Percentiles rank a stretch among this genome's conserved stretches.
These are phyloP conservation scores for Macrosoma leucophasiata DNA, from an alignment of 2,888 invertebrate species.

Conservation along the genomic window DNA sequence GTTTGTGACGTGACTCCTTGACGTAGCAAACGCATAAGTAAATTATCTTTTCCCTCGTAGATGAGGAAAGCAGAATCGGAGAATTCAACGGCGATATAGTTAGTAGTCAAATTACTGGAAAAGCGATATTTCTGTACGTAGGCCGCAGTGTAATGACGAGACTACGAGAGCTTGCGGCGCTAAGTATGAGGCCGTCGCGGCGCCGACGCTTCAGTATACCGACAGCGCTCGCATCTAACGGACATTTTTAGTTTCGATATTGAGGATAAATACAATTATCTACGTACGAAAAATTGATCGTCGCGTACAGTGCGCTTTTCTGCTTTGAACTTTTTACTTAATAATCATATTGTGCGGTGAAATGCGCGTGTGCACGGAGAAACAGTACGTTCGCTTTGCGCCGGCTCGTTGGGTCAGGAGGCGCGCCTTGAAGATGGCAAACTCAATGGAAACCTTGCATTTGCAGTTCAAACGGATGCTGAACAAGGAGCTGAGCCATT, in stretches of 20 bases:
- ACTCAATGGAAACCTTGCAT: conserved; percentile 65
- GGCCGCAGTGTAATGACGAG: conserved; percentile 31
- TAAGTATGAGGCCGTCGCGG: conserved; percentile 29
- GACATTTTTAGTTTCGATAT: conserved; percentile 34
- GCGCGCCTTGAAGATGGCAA: conserved; percentile 54
- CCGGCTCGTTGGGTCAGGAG: conserved; percentile 56
- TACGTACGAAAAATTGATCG: conserved; percentile 17
- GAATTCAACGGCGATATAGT: not conserved
- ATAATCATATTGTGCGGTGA: conserved; percentile 39
- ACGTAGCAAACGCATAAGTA: too few species aligned
- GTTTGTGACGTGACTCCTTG: too few species aligned
- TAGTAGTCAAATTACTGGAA: conserved; percentile 43
- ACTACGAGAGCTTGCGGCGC: conserved; percentile 31
- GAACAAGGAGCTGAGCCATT: conserved; percentile 99
- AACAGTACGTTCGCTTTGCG: conserved; percentile 53
- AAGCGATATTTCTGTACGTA: conserved; percentile 45
- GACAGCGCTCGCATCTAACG: conserved; percentile 52
- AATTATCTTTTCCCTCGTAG: too few species aligned
- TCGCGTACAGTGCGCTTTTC: conserved; percentile 20
- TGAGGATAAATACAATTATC: conserved; percentile 23
- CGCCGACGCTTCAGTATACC: conserved; percentile 46
- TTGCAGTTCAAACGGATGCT: conserved; percentile 99
- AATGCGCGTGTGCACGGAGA: conserved; percentile 68
- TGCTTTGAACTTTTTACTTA: conserved; percentile 24
- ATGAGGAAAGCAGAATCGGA: conserved; percentile 32